These are phyloP conservation scores for Lateolabrax maculatus DNA, from an alignment of 2,797 vertebrate species.

Conservation along the genomic window DNA sequence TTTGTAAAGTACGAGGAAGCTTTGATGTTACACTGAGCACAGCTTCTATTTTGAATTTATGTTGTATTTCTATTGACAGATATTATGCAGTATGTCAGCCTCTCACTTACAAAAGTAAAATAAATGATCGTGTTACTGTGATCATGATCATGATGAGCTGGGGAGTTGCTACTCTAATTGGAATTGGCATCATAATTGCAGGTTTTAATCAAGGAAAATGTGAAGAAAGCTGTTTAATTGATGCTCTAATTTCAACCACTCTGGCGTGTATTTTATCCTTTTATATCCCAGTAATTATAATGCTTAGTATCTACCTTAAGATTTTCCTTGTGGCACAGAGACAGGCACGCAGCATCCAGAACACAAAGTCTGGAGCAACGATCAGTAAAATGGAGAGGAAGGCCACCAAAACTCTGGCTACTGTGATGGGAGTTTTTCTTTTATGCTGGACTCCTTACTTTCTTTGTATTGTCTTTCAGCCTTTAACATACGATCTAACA, in stretches of 20 bases:
- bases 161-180: slow-evolving; percentile 83
- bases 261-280: slow-evolving; percentile 73
- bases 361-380: slow-evolving; percentile 51
- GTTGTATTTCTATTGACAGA: slow-evolving; percentile 61
- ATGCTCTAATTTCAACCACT: slow-evolving; percentile 6
- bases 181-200: slow-evolving; percentile 84
- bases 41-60: slow-evolving; percentile 48
- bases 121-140: neutral
- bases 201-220: slow-evolving; percentile 78
- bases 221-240: neutral
- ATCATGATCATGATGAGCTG: slow-evolving; percentile 87
- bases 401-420: slow-evolving; percentile 87
- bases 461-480: slow-evolving; percentile 81
- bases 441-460: slow-evolving; percentile 90
- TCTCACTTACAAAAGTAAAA: slow-evolving; percentile 38
- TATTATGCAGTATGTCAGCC: slow-evolving; percentile 62
- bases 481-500: slow-evolving; percentile 76
- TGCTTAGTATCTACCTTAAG: slow-evolving; percentile 87
- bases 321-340: slow-evolving; percentile 87
- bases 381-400: slow-evolving; percentile 81
- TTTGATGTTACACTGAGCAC: slow-evolving; percentile 34
- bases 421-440: slow-evolving; percentile 88
- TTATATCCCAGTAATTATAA: slow-evolving; percentile 86
- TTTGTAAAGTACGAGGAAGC: slow-evolving; percentile 27
- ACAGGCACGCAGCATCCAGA: slow-evolving; percentile 85